Evolutionary conservation across 2,888 invertebrate genomes (phyloP).

Genomic region (Ophioninae sp.): DNA sequence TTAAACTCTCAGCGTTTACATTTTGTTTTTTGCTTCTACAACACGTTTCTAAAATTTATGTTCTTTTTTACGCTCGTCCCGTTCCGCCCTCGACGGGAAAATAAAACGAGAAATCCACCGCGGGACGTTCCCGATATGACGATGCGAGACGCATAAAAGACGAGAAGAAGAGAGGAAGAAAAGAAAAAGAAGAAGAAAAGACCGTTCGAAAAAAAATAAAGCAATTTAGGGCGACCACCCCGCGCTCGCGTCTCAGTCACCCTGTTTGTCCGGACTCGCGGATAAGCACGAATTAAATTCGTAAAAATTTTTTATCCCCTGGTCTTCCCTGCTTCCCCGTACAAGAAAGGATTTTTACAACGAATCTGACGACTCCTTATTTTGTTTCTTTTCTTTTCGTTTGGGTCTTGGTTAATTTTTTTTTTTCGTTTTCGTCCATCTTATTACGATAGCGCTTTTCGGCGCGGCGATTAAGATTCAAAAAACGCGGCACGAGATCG

Average conservation of each 20-base stretch:
- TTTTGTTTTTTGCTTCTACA: constrained; percentile 16
- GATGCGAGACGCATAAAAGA: background rate
- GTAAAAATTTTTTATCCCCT: constrained; percentile 29
- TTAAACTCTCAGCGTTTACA: background rate
- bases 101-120: background rate
- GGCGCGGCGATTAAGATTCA: constrained; percentile 32
- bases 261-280: constrained; percentile 64
- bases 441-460: constrained; percentile 45
- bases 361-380: constrained; percentile 48
- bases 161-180: constrained; percentile 34
- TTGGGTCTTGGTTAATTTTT: background rate
- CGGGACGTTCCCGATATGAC: background rate
- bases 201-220: constrained; percentile 9
- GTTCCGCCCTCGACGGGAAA: constrained; percentile 48
- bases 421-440: background rate
- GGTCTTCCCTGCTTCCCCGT: constrained; percentile 35
- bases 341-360: constrained; percentile 31
- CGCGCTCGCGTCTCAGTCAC: constrained; percentile 61
- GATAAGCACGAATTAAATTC: constrained; percentile 55
- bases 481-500: constrained; percentile 65
- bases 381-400: constrained; percentile 32
- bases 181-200: constrained; percentile 16
- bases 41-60: constrained; percentile 50
- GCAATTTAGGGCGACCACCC: constrained; percentile 45
- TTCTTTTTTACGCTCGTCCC: constrained; percentile 50